These are phyloP conservation scores for Erannis defoliaria DNA, from an alignment of 2,888 invertebrate genomes.

Conservation along the genomic window DNA sequence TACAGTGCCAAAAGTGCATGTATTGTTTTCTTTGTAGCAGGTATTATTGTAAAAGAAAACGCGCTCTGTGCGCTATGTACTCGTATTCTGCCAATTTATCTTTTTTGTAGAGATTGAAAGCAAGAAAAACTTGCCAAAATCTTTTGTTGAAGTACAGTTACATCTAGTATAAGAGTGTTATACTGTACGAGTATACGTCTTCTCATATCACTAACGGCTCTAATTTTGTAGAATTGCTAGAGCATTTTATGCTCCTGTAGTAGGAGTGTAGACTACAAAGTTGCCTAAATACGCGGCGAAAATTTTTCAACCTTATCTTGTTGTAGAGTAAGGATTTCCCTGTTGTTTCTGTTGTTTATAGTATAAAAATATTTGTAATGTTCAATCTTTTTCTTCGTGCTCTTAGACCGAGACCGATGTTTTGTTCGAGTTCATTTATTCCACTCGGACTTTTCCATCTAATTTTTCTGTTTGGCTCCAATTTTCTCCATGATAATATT, in stretches of 20 bases:
- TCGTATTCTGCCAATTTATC: no score
- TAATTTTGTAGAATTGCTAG: slow-evolving; percentile 2
- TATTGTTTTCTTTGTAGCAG: slow-evolving; percentile 1
- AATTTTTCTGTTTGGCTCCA: no score
- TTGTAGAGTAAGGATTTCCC: slow-evolving; percentile 6
- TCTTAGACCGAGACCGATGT: slow-evolving; percentile 18
- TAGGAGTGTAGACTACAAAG: neutral
- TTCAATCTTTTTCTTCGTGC: slow-evolving; percentile 8
- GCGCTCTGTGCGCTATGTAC: no score
- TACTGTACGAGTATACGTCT: slow-evolving; percentile 56
- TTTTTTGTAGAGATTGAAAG: neutral
- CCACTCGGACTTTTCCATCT: no score
- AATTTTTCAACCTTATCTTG: slow-evolving; percentile 4
- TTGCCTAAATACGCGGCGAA: neutral
- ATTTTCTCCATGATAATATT: no score
- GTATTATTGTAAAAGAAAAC: neutral
- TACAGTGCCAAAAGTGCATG: slow-evolving; percentile 8
- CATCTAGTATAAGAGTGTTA: slow-evolving; percentile 46
- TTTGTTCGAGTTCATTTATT: no score
- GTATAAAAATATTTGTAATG: neutral
- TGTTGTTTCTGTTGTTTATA: slow-evolving; percentile 18
- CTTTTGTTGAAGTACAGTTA: neutral
- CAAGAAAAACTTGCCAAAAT: neutral
- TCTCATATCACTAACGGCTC: slow-evolving; percentile 50
- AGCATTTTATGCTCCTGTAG: neutral